A percentile compares a stretch with the other conserved stretches of the same genome.
Conservation (phyloP, 1,140 invertebrate genomes). For the Drosophila littoralis region DNA sequence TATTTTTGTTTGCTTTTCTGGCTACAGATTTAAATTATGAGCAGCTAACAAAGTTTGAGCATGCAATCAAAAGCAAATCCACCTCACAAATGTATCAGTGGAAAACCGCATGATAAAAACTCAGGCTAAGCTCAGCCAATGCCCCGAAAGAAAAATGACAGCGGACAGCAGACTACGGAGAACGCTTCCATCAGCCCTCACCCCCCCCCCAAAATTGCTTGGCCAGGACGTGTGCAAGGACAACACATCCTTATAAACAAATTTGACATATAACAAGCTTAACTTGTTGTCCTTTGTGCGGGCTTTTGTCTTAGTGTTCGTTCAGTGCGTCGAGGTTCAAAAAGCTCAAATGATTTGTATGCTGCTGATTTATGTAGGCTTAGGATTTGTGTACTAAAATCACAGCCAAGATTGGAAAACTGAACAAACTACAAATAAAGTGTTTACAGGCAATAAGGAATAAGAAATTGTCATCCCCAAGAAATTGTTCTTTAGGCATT, state of each 20-base stretch:
- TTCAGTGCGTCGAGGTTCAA: conserved; percentile 11
- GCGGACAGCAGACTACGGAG: conserved; percentile 28
- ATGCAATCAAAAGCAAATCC: conserved; percentile 42
- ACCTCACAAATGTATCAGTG: conserved; percentile 20
- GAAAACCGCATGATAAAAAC: conserved; percentile 44
- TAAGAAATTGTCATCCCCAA: neutral
- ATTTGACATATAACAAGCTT: conserved; percentile 75
- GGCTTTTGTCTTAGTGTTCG: conserved; percentile 22
- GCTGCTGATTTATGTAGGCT: conserved; percentile 71
- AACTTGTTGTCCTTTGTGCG: conserved; percentile 65
- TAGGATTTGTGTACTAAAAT: conserved; percentile 38
- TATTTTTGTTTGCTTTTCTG: neutral
- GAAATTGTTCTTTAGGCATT: neutral
- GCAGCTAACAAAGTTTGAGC: conserved; percentile 24
- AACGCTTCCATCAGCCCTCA: conserved; percentile 20
- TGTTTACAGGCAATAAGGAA: neutral
- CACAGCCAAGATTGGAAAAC: conserved; percentile 1
- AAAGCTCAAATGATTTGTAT: conserved; percentile 67
- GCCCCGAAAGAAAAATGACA: conserved; percentile 61
- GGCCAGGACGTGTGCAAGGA: conserved; percentile 36
- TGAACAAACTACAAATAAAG: neutral
- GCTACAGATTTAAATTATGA: conserved; percentile 63
- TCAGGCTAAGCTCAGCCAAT: conserved; percentile 22
- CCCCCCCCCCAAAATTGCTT: neutral
- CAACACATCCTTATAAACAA: conserved; percentile 58